Evolutionary conservation across 2,113 vertebrate species (phyloP), one percentile per base, ranked within the genome.

Genomic region (Coturnix japonica): DNA sequence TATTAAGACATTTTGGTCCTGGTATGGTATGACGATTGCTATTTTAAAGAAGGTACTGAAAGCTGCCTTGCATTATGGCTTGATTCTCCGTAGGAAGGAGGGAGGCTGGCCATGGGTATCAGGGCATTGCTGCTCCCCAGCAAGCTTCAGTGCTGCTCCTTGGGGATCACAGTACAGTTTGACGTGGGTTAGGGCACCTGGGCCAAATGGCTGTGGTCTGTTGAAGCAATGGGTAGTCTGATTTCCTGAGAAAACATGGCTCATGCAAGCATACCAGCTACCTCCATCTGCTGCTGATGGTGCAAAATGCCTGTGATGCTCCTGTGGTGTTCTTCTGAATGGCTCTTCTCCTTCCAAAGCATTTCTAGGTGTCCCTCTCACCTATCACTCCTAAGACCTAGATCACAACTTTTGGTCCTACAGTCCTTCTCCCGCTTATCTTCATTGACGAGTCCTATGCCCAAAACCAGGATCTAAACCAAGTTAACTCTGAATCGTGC

Each of bases 1-100:
- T 18, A 78, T 69, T 71, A 89, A 96, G 81, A 90, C 69, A 78
- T 82, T 93, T 97, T 93, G 94, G 93, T 95, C 89, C 90, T 74
- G 66, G 75, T 78, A 86, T 1, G 71, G 39, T 59, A 31, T 28
- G 33, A 51, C 22, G 2, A 23, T 11, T 75, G 9, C 13, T 22
- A 30, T 31, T 31, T 25, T 54, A 0, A 44, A 61, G 63, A 46
- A 87, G 57, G 25, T 76, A 28, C 37, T 85, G 47, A 74, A 82
- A 92, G 56, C 84, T 85, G 81, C 43, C 22, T 85, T 56, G 96
- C 63, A 18, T 77, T 95, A 95, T 95, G 93, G 95, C 91, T 95
- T 92, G 49, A 86, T 90, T 85, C 44, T 84, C 77, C 41, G 9
- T 59, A 85, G 63, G 44, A 44, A 87, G 61, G 46, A 87, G 81